These are phyloP conservation scores for Apogon hyalosoma DNA, from an alignment of 2,797 vertebrate genomes.

Conservation along the genomic window DNA sequence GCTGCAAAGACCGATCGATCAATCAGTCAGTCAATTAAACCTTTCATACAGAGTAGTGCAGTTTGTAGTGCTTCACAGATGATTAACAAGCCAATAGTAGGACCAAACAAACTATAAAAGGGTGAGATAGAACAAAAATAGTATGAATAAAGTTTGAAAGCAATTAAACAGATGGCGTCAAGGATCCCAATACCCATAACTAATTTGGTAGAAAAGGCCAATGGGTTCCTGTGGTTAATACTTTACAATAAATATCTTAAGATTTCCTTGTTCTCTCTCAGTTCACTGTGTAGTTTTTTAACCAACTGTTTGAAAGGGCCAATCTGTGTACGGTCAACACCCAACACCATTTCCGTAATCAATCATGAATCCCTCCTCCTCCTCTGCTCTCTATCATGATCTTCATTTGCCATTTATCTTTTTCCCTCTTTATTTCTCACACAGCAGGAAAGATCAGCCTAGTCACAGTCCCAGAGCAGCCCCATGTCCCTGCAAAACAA, in stretches of 20 bases:
- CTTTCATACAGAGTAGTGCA: too few species aligned
- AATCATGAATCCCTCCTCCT: slow-evolving; percentile 42
- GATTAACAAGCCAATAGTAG: too few species aligned
- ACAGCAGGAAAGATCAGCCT: slow-evolving; percentile 52
- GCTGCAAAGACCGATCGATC: too few species aligned
- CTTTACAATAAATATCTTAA: neutral
- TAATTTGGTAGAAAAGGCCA: neutral
- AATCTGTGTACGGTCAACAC: neutral
- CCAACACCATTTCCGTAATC: slow-evolving; percentile 49
- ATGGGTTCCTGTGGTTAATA: neutral
- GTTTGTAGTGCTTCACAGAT: too few species aligned
- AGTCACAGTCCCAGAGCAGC: slow-evolving; percentile 41
- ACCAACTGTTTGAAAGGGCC: slow-evolving; percentile 21
- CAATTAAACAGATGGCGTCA: too few species aligned
- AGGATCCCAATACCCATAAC: too few species aligned
- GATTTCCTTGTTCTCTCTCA: slow-evolving; percentile 4
- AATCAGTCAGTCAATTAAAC: too few species aligned
- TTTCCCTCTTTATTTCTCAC: slow-evolving; percentile 51
- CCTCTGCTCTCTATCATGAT: slow-evolving; percentile 40
- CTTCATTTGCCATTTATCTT: slow-evolving; percentile 62
- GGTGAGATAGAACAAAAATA: too few species aligned
- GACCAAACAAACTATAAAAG: too few species aligned
- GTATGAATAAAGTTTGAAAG: too few species aligned
- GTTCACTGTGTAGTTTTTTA: neutral
- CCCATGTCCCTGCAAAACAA: slow-evolving; percentile 58